Conservation (phyloP, 2,113 vertebrate genomes). For the Datnioides undecimradiatus region DNA sequence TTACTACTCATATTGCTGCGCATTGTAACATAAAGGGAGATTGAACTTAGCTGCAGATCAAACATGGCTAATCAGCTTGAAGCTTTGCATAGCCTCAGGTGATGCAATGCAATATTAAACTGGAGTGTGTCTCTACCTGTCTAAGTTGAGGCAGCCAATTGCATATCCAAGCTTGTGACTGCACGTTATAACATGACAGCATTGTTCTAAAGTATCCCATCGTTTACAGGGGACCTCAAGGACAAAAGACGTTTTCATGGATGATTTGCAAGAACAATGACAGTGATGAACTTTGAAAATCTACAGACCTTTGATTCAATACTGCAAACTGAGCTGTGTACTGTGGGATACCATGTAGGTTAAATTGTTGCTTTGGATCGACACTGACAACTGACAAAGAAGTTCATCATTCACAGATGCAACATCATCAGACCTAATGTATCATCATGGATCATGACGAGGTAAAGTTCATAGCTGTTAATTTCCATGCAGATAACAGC, state of each 20-base stretch:
- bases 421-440: constrained; percentile 36
- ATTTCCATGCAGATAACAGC: constrained; percentile 11
- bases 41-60: constrained; percentile 8
- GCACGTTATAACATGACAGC: constrained; percentile 29
- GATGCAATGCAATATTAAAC: constrained; percentile 24
- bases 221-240: constrained; percentile 46
- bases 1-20: neutral
- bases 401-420: constrained; percentile 53
- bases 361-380: neutral
- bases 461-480: constrained; percentile 55
- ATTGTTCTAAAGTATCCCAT: constrained; percentile 38
- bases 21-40: too few species aligned
- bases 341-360: constrained; percentile 18
- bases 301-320: constrained; percentile 6
- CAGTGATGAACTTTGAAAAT: constrained; percentile 41
- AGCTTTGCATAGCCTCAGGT: constrained; percentile 61
- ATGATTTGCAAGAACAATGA: constrained; percentile 31
- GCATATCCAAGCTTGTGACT: constrained; percentile 11
- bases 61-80: constrained; percentile 20
- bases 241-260: constrained; percentile 28
- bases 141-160: neutral
- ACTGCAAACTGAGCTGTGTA: neutral
- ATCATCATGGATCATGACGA: constrained; percentile 73
- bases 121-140: neutral
- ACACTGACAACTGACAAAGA: constrained; percentile 11